Evolutionary conservation across 2,113 vertebrate genomes (phyloP).

Genomic region (Pteruthius melanotis): DNA sequence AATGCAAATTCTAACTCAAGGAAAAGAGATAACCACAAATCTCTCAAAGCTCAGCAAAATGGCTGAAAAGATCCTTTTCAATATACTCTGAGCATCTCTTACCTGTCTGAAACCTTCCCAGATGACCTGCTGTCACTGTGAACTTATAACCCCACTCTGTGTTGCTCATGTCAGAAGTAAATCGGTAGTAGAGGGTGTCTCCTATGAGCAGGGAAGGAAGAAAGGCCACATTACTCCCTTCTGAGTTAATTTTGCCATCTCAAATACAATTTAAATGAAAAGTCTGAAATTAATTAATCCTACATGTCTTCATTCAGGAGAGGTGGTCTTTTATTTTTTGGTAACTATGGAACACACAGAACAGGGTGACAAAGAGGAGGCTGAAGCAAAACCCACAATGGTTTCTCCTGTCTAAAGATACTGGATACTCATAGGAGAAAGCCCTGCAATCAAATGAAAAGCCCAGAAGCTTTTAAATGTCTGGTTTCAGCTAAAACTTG

Average conservation of each 20-base stretch:
- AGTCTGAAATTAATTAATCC: not conserved
- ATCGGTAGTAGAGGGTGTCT: slow-evolving; percentile 90
- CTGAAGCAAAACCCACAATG: not conserved
- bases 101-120: slow-evolving; percentile 98
- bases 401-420: not conserved
- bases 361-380: not conserved
- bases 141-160: slow-evolving; percentile 98
- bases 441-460: not conserved
- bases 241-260: not conserved
- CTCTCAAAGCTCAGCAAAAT: not conserved
- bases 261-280: not conserved
- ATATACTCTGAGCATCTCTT: not conserved
- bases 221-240: not conserved
- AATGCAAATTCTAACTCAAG: not conserved
- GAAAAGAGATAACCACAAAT: not conserved
- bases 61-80: not conserved
- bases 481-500: not conserved
- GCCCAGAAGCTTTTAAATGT: not conserved
- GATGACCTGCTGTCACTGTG: slow-evolving; percentile 91
- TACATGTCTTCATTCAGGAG: not conserved
- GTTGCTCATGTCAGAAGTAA: slow-evolving; percentile 97
- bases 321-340: not conserved
- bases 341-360: not conserved
- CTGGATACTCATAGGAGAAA: not conserved
- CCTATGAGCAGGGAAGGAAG: slow-evolving; percentile 68